Conservation (phyloP, 2,888 invertebrate genomes). For the Ormyrus labotus region DNA sequence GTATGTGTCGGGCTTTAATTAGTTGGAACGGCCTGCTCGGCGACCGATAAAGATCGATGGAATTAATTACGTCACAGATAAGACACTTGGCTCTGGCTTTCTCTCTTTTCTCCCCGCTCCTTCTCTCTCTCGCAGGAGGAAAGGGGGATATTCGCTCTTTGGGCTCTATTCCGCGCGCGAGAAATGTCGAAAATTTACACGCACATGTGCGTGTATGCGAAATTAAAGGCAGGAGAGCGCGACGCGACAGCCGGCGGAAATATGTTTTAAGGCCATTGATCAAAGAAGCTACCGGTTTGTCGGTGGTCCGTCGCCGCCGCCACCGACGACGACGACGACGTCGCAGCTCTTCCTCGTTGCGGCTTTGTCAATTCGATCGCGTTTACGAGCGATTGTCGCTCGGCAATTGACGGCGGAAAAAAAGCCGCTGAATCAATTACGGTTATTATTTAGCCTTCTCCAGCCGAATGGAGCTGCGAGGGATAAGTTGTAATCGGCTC, state of each 20-base stretch:
- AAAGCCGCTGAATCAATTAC: too few relatives aligned
- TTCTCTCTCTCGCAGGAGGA: conserved; percentile 47
- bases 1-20: conserved; percentile 68
- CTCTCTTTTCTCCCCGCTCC: background rate
- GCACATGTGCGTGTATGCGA: conserved; percentile 26
- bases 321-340: too few relatives aligned
- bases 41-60: conserved; percentile 70
- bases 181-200: conserved; percentile 24
- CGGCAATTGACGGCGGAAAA: too few relatives aligned
- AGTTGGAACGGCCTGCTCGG: conserved; percentile 71
- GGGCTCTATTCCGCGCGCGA: conserved; percentile 32
- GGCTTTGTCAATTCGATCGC: too few relatives aligned
- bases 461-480: too few relatives aligned
- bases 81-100: conserved; percentile 59
- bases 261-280: conserved; percentile 43
- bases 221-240: background rate
- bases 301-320: background rate
- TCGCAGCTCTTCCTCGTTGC: too few relatives aligned
- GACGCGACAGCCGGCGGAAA: conserved; percentile 33
- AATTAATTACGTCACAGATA: conserved; percentile 74
- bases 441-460: too few relatives aligned
- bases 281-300: conserved; percentile 30
- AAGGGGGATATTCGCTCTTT: conserved; percentile 8
- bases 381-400: too few relatives aligned
- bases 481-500: too few relatives aligned